phyloP scores from a whole-genome alignment of 2,888 invertebrate species.

The Nephrocerus scutellatus region DNA sequence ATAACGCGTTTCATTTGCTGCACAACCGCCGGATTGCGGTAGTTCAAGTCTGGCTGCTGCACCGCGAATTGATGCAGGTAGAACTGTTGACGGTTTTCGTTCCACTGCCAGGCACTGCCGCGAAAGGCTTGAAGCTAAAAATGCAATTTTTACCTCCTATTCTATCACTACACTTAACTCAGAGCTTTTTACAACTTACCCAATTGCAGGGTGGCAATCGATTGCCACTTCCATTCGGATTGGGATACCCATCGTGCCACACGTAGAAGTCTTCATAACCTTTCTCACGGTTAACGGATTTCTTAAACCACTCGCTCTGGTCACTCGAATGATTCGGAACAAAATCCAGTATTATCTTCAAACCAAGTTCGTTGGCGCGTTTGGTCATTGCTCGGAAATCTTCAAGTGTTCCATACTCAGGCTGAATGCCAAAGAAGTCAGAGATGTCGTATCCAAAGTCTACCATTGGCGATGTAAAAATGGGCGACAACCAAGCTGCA shows the following conservation, averaged over 20 bases:
- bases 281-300: constrained; percentile 50
- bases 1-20: constrained; percentile 60
- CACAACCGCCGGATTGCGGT: constrained; percentile 57
- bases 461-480: constrained; percentile 57
- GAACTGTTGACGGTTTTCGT: constrained; percentile 51
- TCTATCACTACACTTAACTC: background rate
- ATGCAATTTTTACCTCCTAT: background rate
- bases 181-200: constrained; percentile 28
- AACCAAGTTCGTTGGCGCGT: constrained; percentile 42
- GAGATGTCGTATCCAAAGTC: constrained; percentile 63
- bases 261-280: constrained; percentile 63
- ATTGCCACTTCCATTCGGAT: constrained; percentile 22
- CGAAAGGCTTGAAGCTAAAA: constrained; percentile 43
- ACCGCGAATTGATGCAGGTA: constrained; percentile 56
- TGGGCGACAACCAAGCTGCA: constrained; percentile 58
- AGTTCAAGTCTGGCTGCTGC: constrained; percentile 65
- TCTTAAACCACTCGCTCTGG: constrained; percentile 57
- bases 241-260: constrained; percentile 48
- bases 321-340: constrained; percentile 54
- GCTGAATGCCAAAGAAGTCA: constrained; percentile 53
- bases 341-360: constrained; percentile 56
- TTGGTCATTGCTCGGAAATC: constrained; percentile 51
- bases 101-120: constrained; percentile 59
- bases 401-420: constrained; percentile 53
- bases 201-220: constrained; percentile 49